These are phyloP conservation scores for Pseudomyrmex concolor DNA, from an alignment of 1,140 invertebrate species.

Conservation along the genomic window DNA sequence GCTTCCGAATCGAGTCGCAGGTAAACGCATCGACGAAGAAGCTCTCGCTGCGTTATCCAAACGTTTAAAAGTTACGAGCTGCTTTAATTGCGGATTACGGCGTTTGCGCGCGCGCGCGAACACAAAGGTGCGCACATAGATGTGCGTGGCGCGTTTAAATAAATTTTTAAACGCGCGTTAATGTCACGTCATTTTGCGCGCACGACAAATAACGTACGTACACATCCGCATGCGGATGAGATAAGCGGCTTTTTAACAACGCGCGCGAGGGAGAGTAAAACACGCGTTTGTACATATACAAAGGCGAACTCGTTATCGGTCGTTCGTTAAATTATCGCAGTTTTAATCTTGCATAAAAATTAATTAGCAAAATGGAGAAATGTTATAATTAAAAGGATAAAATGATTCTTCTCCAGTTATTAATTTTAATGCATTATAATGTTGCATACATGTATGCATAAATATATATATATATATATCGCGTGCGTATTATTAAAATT, in stretches of 20 bases:
- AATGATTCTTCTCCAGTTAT: slow-evolving; percentile 11
- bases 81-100: slow-evolving; percentile 57
- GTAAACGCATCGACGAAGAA: slow-evolving; percentile 3
- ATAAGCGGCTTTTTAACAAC: slow-evolving; percentile 32
- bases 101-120: slow-evolving; percentile 19
- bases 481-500: slow-evolving; percentile 10
- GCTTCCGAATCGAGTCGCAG: neutral
- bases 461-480: neutral
- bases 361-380: slow-evolving; percentile 27
- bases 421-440: neutral
- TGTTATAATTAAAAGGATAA: neutral
- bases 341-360: slow-evolving; percentile 3
- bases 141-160: slow-evolving; percentile 34
- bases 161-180: slow-evolving; percentile 42
- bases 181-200: slow-evolving; percentile 31
- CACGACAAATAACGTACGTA: slow-evolving; percentile 23
- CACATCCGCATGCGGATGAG: slow-evolving; percentile 15
- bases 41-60: slow-evolving; percentile 53
- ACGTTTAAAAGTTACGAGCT: slow-evolving; percentile 53
- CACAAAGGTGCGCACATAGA: slow-evolving; percentile 1
- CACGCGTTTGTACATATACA: neutral
- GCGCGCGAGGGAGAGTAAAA: neutral
- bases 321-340: slow-evolving; percentile 26
- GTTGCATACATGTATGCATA: no score
- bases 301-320: slow-evolving; percentile 28